Evolutionary conservation across 2,888 invertebrate genomes (phyloP), one percentile per base, ranked within the genome.

Genomic region (Cordilura impudica): DNA sequence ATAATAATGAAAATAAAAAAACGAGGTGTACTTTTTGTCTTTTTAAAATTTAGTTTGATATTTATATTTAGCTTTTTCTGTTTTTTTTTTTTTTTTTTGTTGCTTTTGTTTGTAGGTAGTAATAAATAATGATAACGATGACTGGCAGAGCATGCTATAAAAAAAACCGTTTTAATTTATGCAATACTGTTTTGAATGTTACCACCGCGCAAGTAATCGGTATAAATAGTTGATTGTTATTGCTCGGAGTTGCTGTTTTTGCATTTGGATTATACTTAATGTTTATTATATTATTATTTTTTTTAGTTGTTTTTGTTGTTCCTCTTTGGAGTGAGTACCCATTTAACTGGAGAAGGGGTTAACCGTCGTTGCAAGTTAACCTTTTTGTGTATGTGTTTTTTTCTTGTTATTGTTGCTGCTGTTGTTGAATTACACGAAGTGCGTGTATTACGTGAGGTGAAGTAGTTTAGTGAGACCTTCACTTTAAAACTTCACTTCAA

Each of bases 51-150:
- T 84, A 82, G 81, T 21, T 56, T 53, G 63, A 49, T 75, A 69
- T 54, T 54, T n/a, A n/a, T n/a, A n/a, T n/a, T n/a, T n/a, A n/a
- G n/a, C n/a, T n/a, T n/a, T n/a, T 12, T 26, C 43, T 67, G 58
- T 51, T 71, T 67, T 83, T 81, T 84, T 84, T 84, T 83, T 72
- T 82, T 81, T 82, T 81, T 83, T 78, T 82, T 82, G 29, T 31
- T 72, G 47, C 49, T 74, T 39, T 31, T 69, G 65, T 66, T 63
- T 72, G 71, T 43, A 66, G 75, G 71, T 61, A 67, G 75, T 51
- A 61, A 79, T 79, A 79, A 79, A 79, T 79, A 79, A 72, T 79
- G 79, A 79, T 79, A 79, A 79, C 79, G 61, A 75, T 79, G 75
- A 75, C 75, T 79, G 72, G 43, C 66, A 63, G 79, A 75, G 75